Evolutionary conservation across 2,797 vertebrate species (phyloP), one percentile per base, ranked within the genome.

Genomic region (Aldrovandia affinis): DNA sequence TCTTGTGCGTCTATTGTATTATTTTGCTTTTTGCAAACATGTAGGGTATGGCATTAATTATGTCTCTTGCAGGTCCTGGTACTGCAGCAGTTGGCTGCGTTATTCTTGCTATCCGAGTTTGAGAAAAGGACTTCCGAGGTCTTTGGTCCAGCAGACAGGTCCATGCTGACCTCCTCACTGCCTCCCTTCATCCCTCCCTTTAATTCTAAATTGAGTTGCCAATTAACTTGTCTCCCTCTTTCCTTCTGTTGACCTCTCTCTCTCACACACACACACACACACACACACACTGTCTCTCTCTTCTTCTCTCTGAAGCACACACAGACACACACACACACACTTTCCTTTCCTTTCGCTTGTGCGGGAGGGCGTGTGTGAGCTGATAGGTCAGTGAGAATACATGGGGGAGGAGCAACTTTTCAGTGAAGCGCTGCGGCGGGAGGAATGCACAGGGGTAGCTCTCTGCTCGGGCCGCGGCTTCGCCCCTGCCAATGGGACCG

Each of bases 221-320:
- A 96, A 96, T 96, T 95, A 96, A 93, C 93, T 92, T 92, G 91
- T 93, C 91, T 93, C 93, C 94, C 88, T 92, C 89, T 85, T 77
- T 84, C 89, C 91, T 52, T 52, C 50, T 52, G 50, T 52, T 52
- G 50, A 52, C 85, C 81, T 84, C 89, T 92, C 85, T 94, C 89
- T 93, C 95, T 95, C 93, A 90, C 92, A 85, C 83, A 83, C 28
- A 52, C 50, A 47, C 70, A 83, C 84, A 87, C 68, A 86, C 84
- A 86, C 82, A 87, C 84, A 87, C 79, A 91, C 82, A 77, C n/a
- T n/a, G n/a, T n/a, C n/a, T n/a, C n/a, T n/a, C n/a, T n/a, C n/a
- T n/a, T n/a, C n/a, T n/a, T n/a, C n/a, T n/a, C n/a, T n/a, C n/a
- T n/a, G n/a, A n/a, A n/a, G n/a, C n/a, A n/a, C n/a, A n/a, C 84